Evolutionary conservation across 2,888 invertebrate genomes (phyloP).

Genomic region (Papilio demoleus): DNA sequence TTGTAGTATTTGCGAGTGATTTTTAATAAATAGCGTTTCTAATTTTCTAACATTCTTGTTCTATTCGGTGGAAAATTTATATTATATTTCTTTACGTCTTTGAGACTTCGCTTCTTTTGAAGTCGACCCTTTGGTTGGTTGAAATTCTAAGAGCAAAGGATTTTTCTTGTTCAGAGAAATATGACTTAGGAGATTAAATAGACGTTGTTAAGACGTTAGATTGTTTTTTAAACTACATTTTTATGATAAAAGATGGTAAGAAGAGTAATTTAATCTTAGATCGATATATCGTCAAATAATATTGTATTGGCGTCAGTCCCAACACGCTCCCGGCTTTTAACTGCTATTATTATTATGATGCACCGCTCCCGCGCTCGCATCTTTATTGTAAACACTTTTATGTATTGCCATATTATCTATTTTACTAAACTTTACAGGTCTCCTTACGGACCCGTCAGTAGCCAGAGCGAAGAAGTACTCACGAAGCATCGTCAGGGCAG

Average conservation of each 20-base stretch:
- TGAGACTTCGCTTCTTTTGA: slow-evolving; percentile 53
- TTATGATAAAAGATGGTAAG: not conserved
- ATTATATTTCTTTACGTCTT: slow-evolving; percentile 55
- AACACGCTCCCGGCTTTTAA: no score
- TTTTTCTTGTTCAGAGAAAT: slow-evolving; percentile 57
- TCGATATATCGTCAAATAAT: no score
- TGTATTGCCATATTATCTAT: no score
- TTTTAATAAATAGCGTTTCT: slow-evolving; percentile 30
- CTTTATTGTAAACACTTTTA: no score
- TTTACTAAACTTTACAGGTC: no score
- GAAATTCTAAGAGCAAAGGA: slow-evolving; percentile 49
- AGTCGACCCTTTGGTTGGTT: slow-evolving; percentile 46
- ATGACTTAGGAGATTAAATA: slow-evolving; percentile 60
- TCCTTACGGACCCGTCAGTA: no score
- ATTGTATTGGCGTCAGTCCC: no score
- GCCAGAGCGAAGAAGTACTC: no score
- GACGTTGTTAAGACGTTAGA: slow-evolving; percentile 20
- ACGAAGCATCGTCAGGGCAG: no score
- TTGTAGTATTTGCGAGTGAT: not conserved
- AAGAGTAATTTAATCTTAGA: no score
- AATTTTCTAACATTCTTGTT: slow-evolving; percentile 41
- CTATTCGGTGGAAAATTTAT: slow-evolving; percentile 49
- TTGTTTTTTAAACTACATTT: not conserved
- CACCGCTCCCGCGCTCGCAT: no score
- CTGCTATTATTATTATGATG: no score